Conservation (phyloP, 2,113 vertebrate species). For the Pituophis catenifer region DNA sequence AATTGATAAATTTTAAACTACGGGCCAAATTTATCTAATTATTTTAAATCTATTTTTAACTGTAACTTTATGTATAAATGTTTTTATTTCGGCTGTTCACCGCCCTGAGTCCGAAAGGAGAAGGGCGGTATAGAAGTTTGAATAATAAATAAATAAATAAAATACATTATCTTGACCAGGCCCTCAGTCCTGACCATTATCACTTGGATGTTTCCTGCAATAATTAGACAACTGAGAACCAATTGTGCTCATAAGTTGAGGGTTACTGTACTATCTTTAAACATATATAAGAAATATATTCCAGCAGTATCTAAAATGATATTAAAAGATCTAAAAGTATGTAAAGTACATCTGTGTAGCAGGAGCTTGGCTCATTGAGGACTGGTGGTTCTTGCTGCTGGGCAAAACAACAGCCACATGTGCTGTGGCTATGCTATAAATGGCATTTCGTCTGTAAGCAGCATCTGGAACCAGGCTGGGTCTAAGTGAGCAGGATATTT, state of each 20-base stretch:
- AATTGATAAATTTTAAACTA: no score
- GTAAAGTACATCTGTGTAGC: neutral
- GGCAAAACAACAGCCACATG: neutral
- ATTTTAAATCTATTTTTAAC: no score
- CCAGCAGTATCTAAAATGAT: neutral
- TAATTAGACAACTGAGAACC: neutral
- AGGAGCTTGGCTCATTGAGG: neutral
- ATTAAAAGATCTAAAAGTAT: neutral
- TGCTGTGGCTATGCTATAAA: neutral
- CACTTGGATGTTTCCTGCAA: neutral
- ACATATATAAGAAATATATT: neutral
- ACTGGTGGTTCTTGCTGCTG: neutral
- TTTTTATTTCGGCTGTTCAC: no score
- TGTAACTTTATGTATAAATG: no score
- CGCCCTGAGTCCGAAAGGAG: no score
- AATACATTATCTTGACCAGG: neutral
- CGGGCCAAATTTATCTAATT: no score
- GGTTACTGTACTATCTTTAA: neutral
- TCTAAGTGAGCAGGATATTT: neutral
- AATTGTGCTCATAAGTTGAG: neutral
- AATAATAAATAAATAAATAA: no score
- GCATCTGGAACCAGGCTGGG: neutral
- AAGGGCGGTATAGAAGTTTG: no score
- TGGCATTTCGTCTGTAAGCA: neutral
- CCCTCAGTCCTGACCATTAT: neutral